Percentiles rank a stretch among this genome's conserved stretches.
phyloP scores from a whole-genome alignment of 2,797 vertebrate genomes.

The Carapus acus region DNA sequence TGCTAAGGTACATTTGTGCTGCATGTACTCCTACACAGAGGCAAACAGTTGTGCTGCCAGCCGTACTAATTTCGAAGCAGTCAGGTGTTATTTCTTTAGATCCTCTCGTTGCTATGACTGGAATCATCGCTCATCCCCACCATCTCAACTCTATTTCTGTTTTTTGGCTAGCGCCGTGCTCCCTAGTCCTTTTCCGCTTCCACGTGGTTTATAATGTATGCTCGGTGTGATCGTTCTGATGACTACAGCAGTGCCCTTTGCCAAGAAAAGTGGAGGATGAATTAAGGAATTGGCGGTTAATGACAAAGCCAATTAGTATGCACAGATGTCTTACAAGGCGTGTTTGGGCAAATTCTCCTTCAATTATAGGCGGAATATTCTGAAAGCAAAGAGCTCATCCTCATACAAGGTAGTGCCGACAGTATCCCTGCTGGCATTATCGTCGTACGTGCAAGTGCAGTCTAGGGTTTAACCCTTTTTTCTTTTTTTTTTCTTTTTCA shows the following conservation, averaged over 20 bases:
- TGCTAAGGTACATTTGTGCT: constrained; percentile 8
- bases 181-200: not conserved
- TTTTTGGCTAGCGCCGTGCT: not conserved
- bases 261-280: constrained; percentile 22
- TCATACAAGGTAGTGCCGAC: constrained; percentile 22
- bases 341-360: constrained; percentile 47
- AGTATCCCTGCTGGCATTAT: constrained; percentile 4
- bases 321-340: constrained; percentile 32
- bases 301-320: constrained; percentile 22
- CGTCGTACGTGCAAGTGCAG: constrained; percentile 6
- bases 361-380: constrained; percentile 36
- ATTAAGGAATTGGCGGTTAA: constrained; percentile 32
- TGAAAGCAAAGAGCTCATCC: constrained; percentile 46
- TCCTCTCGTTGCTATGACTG: not conserved
- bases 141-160: not conserved
- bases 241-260: constrained; percentile 38
- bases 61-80: too few species aligned
- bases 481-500: too few species aligned
- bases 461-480: constrained; percentile 2
- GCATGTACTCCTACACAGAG: not conserved
- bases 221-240: constrained; percentile 36
- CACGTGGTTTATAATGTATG: not conserved
- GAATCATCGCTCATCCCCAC: not conserved
- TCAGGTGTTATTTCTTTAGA: too few species aligned
- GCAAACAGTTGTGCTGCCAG: constrained; percentile 16